These are phyloP conservation scores for Laothoe populi DNA, from an alignment of 2,888 invertebrate genomes.

Conservation along the genomic window DNA sequence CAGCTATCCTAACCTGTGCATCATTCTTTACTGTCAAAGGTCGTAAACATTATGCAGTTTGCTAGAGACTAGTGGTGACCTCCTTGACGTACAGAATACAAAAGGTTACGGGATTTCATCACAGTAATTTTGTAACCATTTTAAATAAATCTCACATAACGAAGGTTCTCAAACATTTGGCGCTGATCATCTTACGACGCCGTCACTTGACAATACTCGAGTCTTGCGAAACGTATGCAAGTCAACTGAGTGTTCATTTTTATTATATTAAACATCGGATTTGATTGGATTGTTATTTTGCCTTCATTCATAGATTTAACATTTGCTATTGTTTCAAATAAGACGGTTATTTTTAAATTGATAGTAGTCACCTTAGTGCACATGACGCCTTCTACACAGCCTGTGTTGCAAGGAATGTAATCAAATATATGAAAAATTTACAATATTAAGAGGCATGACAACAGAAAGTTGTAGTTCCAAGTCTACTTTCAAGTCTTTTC, in stretches of 20 bases:
- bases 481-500: neutral
- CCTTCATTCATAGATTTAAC: neutral
- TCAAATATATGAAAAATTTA: too few species aligned
- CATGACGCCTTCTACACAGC: neutral
- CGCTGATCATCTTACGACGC: constrained; percentile 33
- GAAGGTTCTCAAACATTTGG: constrained; percentile 54
- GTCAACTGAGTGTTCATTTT: neutral
- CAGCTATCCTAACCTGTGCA: constrained; percentile 6
- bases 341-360: neutral
- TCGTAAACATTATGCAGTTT: constrained; percentile 33
- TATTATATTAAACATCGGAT: constrained; percentile 7
- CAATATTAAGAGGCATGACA: too few species aligned
- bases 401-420: too few species aligned
- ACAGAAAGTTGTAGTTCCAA: too few species aligned
- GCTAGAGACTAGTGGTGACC: constrained; percentile 38
- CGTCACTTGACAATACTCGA: constrained; percentile 45
- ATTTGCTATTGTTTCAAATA: neutral
- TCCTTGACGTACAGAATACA: constrained; percentile 42
- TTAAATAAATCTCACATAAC: constrained; percentile 49
- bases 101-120: constrained; percentile 32
- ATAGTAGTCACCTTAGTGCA: neutral
- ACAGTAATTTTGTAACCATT: constrained; percentile 55
- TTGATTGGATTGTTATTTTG: neutral
- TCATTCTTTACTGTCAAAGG: constrained; percentile 23
- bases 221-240: constrained; percentile 5